phyloP scores from a whole-genome alignment of 2,888 invertebrate genomes.

The Acrocera orbiculus region DNA sequence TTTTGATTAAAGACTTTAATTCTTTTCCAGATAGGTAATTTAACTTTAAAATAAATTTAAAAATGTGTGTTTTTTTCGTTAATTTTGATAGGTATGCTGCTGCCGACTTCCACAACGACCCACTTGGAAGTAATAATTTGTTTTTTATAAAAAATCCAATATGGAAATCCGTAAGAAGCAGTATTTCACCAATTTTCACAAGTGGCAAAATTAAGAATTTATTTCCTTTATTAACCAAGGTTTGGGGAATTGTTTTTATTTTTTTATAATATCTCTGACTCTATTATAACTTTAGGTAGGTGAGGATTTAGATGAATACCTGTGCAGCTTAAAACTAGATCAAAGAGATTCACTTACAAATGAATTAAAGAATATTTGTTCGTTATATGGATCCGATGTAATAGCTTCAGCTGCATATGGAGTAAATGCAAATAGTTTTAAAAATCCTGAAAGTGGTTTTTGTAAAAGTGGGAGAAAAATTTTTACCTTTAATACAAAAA shows the following conservation, averaged over 20 bases:
- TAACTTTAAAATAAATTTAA: too few species aligned
- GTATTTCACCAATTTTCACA: conserved; percentile 33
- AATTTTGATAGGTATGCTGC: conserved; percentile 14
- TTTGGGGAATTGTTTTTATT: conserved; percentile 9
- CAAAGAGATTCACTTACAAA: conserved; percentile 4
- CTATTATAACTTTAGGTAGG: conserved; percentile 17
- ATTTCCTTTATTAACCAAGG: conserved; percentile 25
- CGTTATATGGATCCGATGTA: conserved; percentile 23
- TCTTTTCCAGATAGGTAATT: conserved; percentile 26
- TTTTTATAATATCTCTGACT: not conserved
- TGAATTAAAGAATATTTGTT: conserved; percentile 15
- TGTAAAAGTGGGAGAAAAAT: conserved; percentile 18
- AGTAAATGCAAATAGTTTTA: conserved; percentile 21
- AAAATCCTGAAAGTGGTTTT: conserved; percentile 23
- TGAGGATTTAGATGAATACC: conserved; percentile 19
- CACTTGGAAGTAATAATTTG: conserved; percentile 27
- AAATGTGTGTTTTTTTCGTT: too few species aligned
- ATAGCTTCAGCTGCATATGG: conserved; percentile 27
- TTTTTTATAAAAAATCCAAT: conserved; percentile 30
- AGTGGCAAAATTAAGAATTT: conserved; percentile 28
- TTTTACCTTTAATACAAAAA: conserved; percentile 15
- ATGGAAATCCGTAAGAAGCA: conserved; percentile 31
- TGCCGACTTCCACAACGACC: conserved; percentile 23
- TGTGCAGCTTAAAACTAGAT: conserved; percentile 18
- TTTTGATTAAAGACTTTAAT: conserved; percentile 33